Conservation (phyloP, 1,140 invertebrate genomes). For the Drosophila nannoptera region DNA sequence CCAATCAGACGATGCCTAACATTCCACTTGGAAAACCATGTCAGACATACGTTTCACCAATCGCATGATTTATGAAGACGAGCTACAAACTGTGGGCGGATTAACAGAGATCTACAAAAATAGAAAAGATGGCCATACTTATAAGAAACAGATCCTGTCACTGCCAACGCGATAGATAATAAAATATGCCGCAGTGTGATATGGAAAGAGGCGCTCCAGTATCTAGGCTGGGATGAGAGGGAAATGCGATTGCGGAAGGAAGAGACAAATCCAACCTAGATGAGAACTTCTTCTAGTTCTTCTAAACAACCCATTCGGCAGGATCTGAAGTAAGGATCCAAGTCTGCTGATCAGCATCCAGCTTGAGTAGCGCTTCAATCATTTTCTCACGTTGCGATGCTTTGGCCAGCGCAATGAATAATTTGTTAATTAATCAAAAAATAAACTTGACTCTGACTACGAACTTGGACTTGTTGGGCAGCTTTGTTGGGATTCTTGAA, state of each 20-base stretch:
- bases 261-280: too few species aligned
- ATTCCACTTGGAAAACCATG: constrained; percentile 44
- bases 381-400: constrained; percentile 57
- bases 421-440: constrained; percentile 71
- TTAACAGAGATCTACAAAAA: neutral
- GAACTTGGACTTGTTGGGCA: constrained; percentile 30
- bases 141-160: too few species aligned
- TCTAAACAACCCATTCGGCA: neutral
- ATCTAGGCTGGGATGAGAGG: too few species aligned
- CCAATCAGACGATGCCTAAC: constrained; percentile 54
- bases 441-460: constrained; percentile 11
- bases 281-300: too few species aligned
- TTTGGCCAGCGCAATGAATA: constrained; percentile 52
- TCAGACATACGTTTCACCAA: constrained; percentile 36
- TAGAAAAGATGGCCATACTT: too few species aligned
- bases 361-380: neutral
- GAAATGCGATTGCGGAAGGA: too few species aligned
- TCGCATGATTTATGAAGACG: constrained; percentile 63
- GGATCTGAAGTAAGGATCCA: neutral
- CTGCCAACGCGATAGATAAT: too few species aligned
- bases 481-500: constrained; percentile 40
- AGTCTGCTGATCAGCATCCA: neutral
- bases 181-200: too few species aligned
- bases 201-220: too few species aligned
- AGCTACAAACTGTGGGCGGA: constrained; percentile 25